These are phyloP conservation scores for Donacobius atricapilla DNA, from an alignment of 2,113 vertebrate species.

Conservation along the genomic window DNA sequence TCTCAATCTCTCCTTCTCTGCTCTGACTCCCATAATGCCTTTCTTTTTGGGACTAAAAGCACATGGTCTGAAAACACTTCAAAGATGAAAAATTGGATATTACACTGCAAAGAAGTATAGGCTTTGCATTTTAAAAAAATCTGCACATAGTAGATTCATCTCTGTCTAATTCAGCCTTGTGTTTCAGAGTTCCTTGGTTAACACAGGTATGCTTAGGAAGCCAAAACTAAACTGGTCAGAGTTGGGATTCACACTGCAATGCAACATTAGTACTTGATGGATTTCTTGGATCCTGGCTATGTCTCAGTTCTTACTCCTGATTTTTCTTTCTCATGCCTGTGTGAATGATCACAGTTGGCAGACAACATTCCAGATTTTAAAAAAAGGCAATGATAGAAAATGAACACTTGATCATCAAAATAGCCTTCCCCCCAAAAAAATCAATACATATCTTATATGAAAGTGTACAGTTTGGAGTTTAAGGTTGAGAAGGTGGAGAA, in stretches of 20 bases:
- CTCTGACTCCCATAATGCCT: neutral
- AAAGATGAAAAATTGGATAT: neutral
- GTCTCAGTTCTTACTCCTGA: neutral
- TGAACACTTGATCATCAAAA: neutral
- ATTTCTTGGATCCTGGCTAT: neutral
- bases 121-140: neutral
- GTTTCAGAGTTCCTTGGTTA: neutral
- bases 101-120: neutral
- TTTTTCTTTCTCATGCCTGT: neutral
- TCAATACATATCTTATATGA: neutral
- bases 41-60: neutral
- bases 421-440: neutral
- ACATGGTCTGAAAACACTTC: neutral
- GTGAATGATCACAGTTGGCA: neutral
- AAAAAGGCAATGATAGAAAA: neutral
- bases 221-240: neutral
- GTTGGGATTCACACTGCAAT: fast-evolving
- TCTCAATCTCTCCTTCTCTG: neutral
- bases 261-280: neutral
- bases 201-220: neutral
- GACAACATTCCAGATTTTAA: neutral
- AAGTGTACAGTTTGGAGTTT: neutral
- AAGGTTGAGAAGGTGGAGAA: neutral
- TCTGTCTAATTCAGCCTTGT: neutral
- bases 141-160: fast-evolving